Percentiles rank a stretch among this genome's conserved stretches.
phyloP scores from a whole-genome alignment of 2,113 vertebrate species.

The Sander lucioperca region DNA sequence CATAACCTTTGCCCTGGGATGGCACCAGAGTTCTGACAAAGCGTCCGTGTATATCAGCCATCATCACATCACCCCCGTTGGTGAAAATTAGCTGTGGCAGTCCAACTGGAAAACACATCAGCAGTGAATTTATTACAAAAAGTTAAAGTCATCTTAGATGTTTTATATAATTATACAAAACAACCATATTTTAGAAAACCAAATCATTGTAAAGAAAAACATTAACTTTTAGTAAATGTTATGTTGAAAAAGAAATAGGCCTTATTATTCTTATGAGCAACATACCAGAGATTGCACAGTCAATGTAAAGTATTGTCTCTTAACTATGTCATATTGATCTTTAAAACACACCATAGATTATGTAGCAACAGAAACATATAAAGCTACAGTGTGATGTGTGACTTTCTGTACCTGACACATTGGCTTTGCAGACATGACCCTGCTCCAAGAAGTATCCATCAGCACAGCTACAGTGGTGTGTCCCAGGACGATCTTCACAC shows the following conservation, averaged over 20 bases:
- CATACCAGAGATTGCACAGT: background rate
- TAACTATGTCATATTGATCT: background rate
- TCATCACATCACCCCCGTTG: slow-evolving; percentile 80
- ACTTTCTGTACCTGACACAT: slow-evolving; percentile 74
- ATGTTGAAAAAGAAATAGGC: background rate
- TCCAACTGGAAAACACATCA: slow-evolving; percentile 66
- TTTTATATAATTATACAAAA: background rate
- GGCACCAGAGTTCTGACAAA: slow-evolving; percentile 75
- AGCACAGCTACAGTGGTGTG: slow-evolving; percentile 82
- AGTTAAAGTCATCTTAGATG: background rate
- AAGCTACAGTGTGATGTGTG: background rate
- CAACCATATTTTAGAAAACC: background rate
- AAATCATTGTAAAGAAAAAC: background rate
- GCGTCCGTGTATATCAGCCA: slow-evolving; percentile 82
- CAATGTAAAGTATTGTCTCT: background rate
- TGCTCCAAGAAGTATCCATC: slow-evolving; percentile 81
- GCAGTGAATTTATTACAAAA: background rate
- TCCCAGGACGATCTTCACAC: slow-evolving; percentile 82
- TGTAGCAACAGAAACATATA: background rate
- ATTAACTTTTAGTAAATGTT: background rate
- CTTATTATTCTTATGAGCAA: background rate
- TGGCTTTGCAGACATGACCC: slow-evolving; percentile 81
- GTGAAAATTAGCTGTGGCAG: slow-evolving; percentile 84
- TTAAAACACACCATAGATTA: background rate
- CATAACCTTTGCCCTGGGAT: slow-evolving; percentile 74